Percentiles rank a stretch among this genome's conserved stretches.
Conservation (phyloP, 2,113 vertebrate genomes). For the Xenus cinereus region DNA sequence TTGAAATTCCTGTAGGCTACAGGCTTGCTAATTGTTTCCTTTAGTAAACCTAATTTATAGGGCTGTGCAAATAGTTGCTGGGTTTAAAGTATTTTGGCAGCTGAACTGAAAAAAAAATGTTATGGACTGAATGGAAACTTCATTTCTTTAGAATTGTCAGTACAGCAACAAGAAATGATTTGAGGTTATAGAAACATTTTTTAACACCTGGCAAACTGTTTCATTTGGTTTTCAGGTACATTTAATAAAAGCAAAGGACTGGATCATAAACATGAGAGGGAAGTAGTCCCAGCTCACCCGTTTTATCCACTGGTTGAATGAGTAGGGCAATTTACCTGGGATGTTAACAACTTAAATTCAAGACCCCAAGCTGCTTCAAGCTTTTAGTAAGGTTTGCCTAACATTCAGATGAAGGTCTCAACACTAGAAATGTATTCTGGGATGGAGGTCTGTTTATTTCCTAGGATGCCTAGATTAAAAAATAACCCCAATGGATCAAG, state of each 20-base stretch:
- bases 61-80: constrained; percentile 31
- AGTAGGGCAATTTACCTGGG: neutral
- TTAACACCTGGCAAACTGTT: constrained; percentile 45
- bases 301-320: constrained; percentile 6
- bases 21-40: constrained; percentile 56
- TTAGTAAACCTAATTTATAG: constrained; percentile 57
- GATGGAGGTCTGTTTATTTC: neutral
- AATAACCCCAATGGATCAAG: neutral
- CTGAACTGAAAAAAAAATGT: constrained; percentile 17
- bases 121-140: constrained; percentile 56
- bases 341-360: constrained; percentile 13
- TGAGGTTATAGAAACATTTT: constrained; percentile 27
- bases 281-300: neutral
- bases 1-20: constrained; percentile 50
- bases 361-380: neutral
- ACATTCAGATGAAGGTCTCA: neutral
- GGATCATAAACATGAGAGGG: constrained; percentile 30
- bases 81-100: constrained; percentile 57
- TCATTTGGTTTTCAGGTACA: constrained; percentile 39
- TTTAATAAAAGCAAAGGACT: constrained; percentile 39
- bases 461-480: neutral
- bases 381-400: neutral
- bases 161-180: constrained; percentile 2
- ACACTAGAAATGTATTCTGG: neutral
- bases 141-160: constrained; percentile 46